Evolutionary conservation across 1,140 invertebrate species (phyloP).

Genomic region (Cydia pomonella): DNA sequence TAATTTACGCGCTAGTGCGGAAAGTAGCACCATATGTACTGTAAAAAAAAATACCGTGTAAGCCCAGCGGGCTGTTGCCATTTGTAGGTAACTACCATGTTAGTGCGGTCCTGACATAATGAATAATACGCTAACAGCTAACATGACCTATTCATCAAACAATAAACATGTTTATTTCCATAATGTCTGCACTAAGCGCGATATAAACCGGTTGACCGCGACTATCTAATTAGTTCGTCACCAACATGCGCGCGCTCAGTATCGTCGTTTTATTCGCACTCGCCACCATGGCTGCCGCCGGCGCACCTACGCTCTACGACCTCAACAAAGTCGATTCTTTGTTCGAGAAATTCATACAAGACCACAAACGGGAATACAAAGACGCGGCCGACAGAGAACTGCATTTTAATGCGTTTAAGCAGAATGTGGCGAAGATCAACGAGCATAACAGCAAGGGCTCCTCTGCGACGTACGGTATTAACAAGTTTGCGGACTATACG

Average conservation of each 20-base stretch:
- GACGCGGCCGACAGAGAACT: constrained; percentile 19
- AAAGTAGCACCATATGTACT: too few relatives aligned
- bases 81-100: too few relatives aligned
- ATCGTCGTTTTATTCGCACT: background rate
- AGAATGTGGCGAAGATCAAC: constrained; percentile 30
- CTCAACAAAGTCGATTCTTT: constrained; percentile 25
- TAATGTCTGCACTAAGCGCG: too few relatives aligned
- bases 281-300: background rate
- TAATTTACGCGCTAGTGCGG: too few relatives aligned
- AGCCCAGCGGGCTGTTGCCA: too few relatives aligned
- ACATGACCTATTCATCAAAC: too few relatives aligned
- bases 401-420: constrained; percentile 35
- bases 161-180: too few relatives aligned
- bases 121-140: too few relatives aligned
- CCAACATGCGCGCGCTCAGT: background rate
- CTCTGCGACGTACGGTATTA: background rate
- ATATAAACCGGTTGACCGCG: background rate
- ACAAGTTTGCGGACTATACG: constrained; percentile 33
- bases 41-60: too few relatives aligned
- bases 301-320: constrained; percentile 23
- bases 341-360: constrained; percentile 35
- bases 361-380: constrained; percentile 33
- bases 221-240: background rate
- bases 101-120: too few relatives aligned
- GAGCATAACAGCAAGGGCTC: background rate